Conservation (phyloP, 2,113 vertebrate genomes). For the Marmota flaviventris region DNA sequence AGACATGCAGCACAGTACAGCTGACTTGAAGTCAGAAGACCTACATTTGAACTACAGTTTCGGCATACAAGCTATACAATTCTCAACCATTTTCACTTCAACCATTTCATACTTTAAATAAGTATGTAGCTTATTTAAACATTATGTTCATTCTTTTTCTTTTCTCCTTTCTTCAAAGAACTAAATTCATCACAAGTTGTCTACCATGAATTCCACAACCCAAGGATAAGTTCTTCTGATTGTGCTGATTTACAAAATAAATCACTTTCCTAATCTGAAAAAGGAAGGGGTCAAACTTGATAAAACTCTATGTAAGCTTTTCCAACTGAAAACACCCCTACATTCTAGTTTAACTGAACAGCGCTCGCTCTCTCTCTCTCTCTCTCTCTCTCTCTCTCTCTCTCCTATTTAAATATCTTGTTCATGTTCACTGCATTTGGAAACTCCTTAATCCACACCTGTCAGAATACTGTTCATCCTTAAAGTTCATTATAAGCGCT, state of each 20-base stretch:
- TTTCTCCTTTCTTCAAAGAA: slow-evolving; percentile 46
- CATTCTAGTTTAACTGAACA: background rate
- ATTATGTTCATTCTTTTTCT: slow-evolving; percentile 2
- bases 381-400: background rate
- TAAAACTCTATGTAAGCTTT: background rate
- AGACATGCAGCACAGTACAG: background rate
- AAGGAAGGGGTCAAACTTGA: slow-evolving; percentile 24
- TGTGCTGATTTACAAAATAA: background rate
- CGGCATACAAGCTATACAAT: background rate
- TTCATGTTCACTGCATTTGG: slow-evolving; percentile 15
- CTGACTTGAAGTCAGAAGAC: background rate
- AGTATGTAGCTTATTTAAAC: slow-evolving; percentile 44
- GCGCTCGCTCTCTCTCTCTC: too few species aligned
- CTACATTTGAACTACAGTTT: slow-evolving; percentile 25
- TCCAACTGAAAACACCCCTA: background rate
- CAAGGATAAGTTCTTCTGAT: slow-evolving; percentile 8
- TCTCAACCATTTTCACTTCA: slow-evolving; percentile 39
- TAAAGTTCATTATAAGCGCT: slow-evolving; percentile 40
- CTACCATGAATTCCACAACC: background rate
- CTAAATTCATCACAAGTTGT: slow-evolving; percentile 26
- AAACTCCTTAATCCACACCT: slow-evolving; percentile 31
- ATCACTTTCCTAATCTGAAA: slow-evolving; percentile 28
- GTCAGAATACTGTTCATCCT: slow-evolving; percentile 9
- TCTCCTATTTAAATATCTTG: background rate
- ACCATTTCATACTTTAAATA: background rate